Percentiles rank a stretch among this genome's conserved stretches.
Evolutionary conservation across 2,797 vertebrate genomes (phyloP).

Genomic region (Acanthis flammea): DNA sequence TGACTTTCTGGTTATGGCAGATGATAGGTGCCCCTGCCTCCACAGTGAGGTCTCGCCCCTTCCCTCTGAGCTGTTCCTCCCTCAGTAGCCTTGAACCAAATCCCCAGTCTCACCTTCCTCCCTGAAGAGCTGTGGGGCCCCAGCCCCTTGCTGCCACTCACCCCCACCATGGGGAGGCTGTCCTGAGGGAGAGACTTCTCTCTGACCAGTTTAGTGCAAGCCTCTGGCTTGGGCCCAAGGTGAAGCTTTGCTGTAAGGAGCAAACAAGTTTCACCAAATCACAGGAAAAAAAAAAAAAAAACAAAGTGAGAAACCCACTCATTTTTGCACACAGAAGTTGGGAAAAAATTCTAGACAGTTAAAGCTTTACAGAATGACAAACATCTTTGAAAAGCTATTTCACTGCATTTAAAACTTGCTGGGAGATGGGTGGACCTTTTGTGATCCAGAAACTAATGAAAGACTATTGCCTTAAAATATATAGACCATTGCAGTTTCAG

Average conservation of each 20-base stretch:
- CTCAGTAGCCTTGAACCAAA: background rate
- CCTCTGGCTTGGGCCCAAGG: background rate
- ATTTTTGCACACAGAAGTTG: background rate
- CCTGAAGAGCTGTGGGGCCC: background rate
- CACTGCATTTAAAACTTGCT: background rate
- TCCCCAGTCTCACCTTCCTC: background rate
- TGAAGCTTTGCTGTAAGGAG: background rate
- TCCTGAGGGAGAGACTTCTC: background rate
- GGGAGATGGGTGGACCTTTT: slow-evolving; percentile 13
- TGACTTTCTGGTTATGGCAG: background rate
- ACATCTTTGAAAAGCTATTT: slow-evolving; percentile 29
- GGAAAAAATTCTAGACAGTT: background rate
- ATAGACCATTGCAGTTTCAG: slow-evolving; percentile 34
- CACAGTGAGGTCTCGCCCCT: background rate
- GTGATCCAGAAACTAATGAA: slow-evolving; percentile 60
- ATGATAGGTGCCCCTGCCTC: background rate
- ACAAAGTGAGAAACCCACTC: background rate
- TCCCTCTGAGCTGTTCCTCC: rapidly evolving
- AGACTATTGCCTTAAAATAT: slow-evolving; percentile 37
- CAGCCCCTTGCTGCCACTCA: background rate
- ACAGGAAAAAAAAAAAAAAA: background rate
- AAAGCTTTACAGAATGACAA: slow-evolving; percentile 6
- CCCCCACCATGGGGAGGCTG: rapidly evolving
- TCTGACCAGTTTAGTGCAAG: background rate
- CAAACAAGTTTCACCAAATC: slow-evolving; percentile 17